A percentile compares a stretch with the other conserved stretches of the same genome.
These are phyloP conservation scores for Typhlichthys subterraneus DNA, from an alignment of 2,797 vertebrate species.

Conservation along the genomic window DNA sequence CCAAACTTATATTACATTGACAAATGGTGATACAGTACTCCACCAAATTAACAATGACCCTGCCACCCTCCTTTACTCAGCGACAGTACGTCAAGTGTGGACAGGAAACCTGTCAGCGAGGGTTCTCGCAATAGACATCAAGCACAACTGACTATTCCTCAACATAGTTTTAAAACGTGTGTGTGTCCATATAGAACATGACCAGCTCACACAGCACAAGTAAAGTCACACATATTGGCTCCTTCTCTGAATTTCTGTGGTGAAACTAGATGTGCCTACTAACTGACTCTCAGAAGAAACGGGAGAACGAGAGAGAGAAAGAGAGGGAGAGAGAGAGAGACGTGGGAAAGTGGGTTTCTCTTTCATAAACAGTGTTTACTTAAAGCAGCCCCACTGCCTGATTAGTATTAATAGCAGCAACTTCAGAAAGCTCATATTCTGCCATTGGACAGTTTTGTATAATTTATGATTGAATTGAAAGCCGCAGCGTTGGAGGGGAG, in stretches of 20 bases:
- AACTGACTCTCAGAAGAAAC: constrained; percentile 52
- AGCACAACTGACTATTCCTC: no score
- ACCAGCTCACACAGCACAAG: constrained; percentile 32
- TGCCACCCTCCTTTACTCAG: not conserved
- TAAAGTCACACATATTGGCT: constrained; percentile 19
- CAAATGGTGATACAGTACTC: constrained; percentile 52
- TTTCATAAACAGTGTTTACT: constrained; percentile 75
- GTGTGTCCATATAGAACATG: constrained; percentile 30
- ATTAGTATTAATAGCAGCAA: constrained; percentile 82
- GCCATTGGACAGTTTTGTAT: constrained; percentile 78
- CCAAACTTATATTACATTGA: constrained; percentile 46
- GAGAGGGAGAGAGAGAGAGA: constrained; percentile 28
- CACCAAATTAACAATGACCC: constrained; percentile 61
- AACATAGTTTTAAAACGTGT: constrained; percentile 23
- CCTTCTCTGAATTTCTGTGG: constrained; percentile 25
- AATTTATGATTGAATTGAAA: constrained; percentile 79
- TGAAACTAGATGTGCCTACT: constrained; percentile 53
- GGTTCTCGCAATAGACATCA: no score
- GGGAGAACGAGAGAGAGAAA: constrained; percentile 1
- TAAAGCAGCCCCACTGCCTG: constrained; percentile 64
- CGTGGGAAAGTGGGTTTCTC: constrained; percentile 22
- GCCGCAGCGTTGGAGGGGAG: constrained; percentile 43
- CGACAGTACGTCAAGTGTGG: not conserved
- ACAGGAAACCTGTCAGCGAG: no score
- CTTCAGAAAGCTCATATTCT: constrained; percentile 79